phyloP scores from a whole-genome alignment of 1,140 invertebrate genomes.

The Melipona quadrifasciata region DNA sequence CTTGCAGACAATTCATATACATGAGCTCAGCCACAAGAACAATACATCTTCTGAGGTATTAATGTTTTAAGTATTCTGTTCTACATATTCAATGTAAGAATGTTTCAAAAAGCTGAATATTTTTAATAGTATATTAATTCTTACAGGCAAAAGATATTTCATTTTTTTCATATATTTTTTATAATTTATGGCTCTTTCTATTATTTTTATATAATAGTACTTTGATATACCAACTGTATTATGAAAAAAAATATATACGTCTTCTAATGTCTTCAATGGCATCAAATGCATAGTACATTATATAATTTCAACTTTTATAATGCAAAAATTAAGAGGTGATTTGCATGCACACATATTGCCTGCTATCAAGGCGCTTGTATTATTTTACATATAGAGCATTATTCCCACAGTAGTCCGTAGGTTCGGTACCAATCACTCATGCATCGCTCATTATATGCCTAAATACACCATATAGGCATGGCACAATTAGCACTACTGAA shows the following conservation, averaged over 20 bases:
- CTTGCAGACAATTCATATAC: constrained; percentile 8
- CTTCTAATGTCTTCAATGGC: background rate
- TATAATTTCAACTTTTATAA: constrained; percentile 11
- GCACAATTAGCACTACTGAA: constrained; percentile 59
- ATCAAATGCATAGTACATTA: background rate
- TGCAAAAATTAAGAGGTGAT: constrained; percentile 32
- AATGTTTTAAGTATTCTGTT: background rate
- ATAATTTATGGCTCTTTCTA: background rate
- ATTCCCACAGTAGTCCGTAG: constrained; percentile 74
- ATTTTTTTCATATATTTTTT: background rate
- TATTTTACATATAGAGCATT: constrained; percentile 76
- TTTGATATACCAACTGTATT: constrained; percentile 3
- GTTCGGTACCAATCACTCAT: constrained; percentile 72
- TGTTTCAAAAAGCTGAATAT: background rate
- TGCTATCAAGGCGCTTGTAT: constrained; percentile 68
- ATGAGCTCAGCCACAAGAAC: background rate
- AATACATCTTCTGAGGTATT: background rate
- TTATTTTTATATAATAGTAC: background rate
- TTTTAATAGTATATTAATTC: background rate
- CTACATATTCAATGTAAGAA: background rate
- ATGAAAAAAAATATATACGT: background rate
- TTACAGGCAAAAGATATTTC: background rate
- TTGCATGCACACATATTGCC: constrained; percentile 56
- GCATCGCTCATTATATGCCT: constrained; percentile 66
- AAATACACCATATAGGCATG: constrained; percentile 64